A percentile compares a stretch with the other conserved stretches of the same genome.
phyloP scores from a whole-genome alignment of 1,140 invertebrate species.

The Metopolophium dirhodum region DNA sequence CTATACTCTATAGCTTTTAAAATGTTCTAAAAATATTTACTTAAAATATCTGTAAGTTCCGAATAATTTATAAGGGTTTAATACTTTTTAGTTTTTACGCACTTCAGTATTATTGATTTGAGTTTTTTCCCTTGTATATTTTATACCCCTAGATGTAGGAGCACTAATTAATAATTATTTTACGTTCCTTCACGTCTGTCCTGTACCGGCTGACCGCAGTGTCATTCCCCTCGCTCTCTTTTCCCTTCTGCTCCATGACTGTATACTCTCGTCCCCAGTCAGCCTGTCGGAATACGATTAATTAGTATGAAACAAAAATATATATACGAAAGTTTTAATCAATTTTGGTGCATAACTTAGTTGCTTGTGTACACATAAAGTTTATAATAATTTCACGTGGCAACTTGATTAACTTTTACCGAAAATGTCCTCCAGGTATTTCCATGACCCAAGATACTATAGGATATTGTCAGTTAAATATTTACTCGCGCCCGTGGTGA shows the following conservation, averaged over 20 bases:
- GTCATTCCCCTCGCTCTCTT: neutral
- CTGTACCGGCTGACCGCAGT: constrained; percentile 13
- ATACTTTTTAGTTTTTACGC: constrained; percentile 20
- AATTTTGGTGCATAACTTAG: constrained; percentile 52
- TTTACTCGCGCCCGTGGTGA: constrained; percentile 24
- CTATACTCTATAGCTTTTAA: neutral
- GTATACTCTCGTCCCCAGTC: neutral
- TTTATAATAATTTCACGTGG: constrained; percentile 54
- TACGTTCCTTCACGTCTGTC: constrained; percentile 6
- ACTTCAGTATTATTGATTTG: constrained; percentile 35
- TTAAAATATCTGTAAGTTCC: neutral
- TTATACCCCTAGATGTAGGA: neutral
- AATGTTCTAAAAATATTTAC: neutral
- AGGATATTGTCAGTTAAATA: constrained; percentile 51
- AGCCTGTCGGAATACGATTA: constrained; percentile 51
- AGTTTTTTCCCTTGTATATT: constrained; percentile 8
- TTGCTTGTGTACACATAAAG: constrained; percentile 48
- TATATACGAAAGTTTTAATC: constrained; percentile 54
- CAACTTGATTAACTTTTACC: constrained; percentile 55
- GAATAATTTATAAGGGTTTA: neutral
- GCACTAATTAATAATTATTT: constrained; percentile 56
- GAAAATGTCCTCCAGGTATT: constrained; percentile 49
- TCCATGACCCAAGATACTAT: constrained; percentile 26
- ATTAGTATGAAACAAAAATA: constrained; percentile 56
- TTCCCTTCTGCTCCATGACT: neutral